Conservation (phyloP, 2,888 invertebrate species). For the Lydus trimaculatus region DNA sequence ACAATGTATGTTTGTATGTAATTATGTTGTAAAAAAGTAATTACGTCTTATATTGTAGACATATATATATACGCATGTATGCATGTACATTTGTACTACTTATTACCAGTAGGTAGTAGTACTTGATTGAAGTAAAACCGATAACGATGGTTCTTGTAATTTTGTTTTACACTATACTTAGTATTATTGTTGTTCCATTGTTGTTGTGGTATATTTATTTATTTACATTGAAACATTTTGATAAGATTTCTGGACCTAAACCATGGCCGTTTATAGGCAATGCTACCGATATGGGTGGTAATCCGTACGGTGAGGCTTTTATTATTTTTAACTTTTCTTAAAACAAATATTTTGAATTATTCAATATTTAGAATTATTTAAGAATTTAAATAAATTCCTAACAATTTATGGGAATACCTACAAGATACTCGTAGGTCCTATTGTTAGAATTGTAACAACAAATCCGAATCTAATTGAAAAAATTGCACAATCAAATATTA, state of each 20-base stretch:
- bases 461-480: conserved; percentile 22
- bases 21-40: too few relatives aligned
- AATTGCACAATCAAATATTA: conserved; percentile 17
- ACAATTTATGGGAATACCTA: conserved; percentile 11
- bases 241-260: conserved; percentile 26
- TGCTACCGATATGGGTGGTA: conserved; percentile 17
- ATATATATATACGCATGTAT: too few relatives aligned
- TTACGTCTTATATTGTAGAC: too few relatives aligned
- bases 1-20: too few relatives aligned
- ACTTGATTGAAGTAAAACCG: not conserved
- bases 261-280: conserved; percentile 21
- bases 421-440: too few relatives aligned
- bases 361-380: not conserved
- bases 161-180: not conserved
- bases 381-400: not conserved
- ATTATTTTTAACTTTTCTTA: not conserved
- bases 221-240: conserved; percentile 12
- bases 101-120: too few relatives aligned
- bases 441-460: too few relatives aligned
- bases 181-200: not conserved
- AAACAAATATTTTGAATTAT: not conserved
- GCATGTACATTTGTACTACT: too few relatives aligned
- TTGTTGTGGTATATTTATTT: conserved; percentile 19
- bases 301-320: conserved; percentile 17
- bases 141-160: not conserved